Conservation (phyloP, 2,113 vertebrate species). For the Malaclemys terrapin region DNA sequence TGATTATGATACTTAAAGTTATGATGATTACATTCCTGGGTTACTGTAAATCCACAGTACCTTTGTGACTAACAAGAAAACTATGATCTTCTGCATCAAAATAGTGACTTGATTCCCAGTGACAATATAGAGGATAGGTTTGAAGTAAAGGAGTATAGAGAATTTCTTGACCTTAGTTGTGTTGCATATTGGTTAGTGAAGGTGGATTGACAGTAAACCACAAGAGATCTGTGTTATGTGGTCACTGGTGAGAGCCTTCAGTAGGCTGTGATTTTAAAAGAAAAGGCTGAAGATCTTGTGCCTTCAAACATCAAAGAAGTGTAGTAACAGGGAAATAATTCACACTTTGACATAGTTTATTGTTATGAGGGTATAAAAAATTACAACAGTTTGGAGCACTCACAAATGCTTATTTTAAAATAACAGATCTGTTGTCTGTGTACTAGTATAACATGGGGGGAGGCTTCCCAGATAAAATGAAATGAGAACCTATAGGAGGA, state of each 20-base stretch:
- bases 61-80: constrained; percentile 4
- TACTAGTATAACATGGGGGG: background rate
- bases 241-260: background rate
- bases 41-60: constrained; percentile 9
- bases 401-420: background rate
- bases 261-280: background rate
- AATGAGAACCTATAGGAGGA: background rate
- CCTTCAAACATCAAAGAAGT: background rate
- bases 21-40: background rate
- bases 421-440: background rate
- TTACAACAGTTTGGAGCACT: background rate
- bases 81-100: constrained; percentile 8
- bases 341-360: background rate
- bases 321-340: background rate
- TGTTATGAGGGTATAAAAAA: background rate
- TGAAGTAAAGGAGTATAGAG: background rate
- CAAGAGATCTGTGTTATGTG: background rate
- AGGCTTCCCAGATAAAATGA: background rate
- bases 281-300: background rate
- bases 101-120: constrained; percentile 1
- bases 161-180: background rate
- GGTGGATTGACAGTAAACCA: background rate
- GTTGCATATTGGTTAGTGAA: background rate
- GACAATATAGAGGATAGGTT: background rate
- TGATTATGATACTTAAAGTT: constrained; percentile 18